A percentile compares a stretch with the other conserved stretches of the same genome.
phyloP scores from a whole-genome alignment of 2,888 invertebrate species.

The Diaphora mendica region DNA sequence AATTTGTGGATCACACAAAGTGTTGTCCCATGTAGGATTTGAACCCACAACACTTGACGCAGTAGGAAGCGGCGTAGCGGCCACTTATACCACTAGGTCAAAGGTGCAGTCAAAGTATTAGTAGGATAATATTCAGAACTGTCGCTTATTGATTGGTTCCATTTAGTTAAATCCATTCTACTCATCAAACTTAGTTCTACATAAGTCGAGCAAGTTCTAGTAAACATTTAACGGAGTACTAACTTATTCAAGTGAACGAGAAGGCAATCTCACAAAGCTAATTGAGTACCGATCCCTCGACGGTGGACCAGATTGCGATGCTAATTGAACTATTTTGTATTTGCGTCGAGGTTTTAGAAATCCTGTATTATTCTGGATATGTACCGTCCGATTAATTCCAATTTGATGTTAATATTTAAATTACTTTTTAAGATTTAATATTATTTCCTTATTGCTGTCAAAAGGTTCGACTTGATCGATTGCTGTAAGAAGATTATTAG shows the following conservation, averaged over 20 bases:
- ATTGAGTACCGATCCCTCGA: slow-evolving; percentile 45
- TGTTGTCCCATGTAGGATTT: too few species aligned
- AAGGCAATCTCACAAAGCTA: slow-evolving; percentile 49
- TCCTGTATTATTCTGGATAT: not conserved
- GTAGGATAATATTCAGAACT: not conserved
- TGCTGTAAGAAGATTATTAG: too few species aligned
- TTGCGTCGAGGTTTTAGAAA: not conserved
- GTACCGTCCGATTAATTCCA: not conserved
- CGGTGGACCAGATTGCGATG: slow-evolving; percentile 31
- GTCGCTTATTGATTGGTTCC: not conserved
- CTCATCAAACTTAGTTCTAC: not conserved
- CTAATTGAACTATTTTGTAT: slow-evolving; percentile 13
- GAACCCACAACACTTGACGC: too few species aligned
- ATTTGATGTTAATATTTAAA: not conserved
- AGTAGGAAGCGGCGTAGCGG: too few species aligned
- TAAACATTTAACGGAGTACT: slow-evolving; percentile 37
- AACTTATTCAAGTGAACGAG: slow-evolving; percentile 53
- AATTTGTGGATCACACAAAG: too few species aligned
- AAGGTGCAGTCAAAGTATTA: too few species aligned
- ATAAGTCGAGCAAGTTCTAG: not conserved
- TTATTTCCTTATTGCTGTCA: too few species aligned
- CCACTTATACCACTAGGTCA: too few species aligned
- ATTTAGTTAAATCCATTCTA: not conserved
- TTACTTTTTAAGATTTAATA: too few species aligned
- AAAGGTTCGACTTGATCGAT: too few species aligned